Conservation (phyloP, 2,888 invertebrate genomes). For the Rotaria magnacalcarata region DNA sequence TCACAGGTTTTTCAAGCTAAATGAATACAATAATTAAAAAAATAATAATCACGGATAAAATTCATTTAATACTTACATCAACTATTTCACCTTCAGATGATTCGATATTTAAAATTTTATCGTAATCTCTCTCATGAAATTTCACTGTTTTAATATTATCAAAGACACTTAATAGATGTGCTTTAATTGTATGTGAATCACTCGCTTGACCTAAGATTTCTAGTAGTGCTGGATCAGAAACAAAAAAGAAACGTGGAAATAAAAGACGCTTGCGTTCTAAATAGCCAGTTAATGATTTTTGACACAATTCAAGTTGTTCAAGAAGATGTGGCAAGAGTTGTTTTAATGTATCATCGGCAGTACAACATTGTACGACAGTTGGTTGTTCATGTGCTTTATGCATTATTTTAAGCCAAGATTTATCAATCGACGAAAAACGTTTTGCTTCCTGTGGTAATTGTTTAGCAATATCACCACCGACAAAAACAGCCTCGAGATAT, state of each 20-base stretch:
- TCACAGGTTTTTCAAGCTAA: slow-evolving; percentile 27
- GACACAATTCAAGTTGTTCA: slow-evolving; percentile 60
- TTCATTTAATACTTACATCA: slow-evolving; percentile 51
- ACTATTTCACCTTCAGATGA: slow-evolving; percentile 87
- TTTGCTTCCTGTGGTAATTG: slow-evolving; percentile 71
- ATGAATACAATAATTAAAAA: background rate
- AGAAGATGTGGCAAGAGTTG: slow-evolving; percentile 59
- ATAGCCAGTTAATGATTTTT: slow-evolving; percentile 60
- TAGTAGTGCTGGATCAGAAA: slow-evolving; percentile 60
- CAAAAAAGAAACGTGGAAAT: slow-evolving; percentile 60
- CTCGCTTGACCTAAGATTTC: slow-evolving; percentile 60
- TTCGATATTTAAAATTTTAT: slow-evolving; percentile 82
- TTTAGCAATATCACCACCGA: slow-evolving; percentile 94
- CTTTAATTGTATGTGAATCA: slow-evolving; percentile 66
- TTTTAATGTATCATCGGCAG: slow-evolving; percentile 58
- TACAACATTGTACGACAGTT: slow-evolving; percentile 59
- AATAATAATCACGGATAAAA: background rate
- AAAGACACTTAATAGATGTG: slow-evolving; percentile 86
- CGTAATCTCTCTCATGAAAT: slow-evolving; percentile 91
- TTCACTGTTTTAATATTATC: slow-evolving; percentile 84
- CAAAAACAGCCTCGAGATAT: slow-evolving; percentile 91
- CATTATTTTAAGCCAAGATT: slow-evolving; percentile 61
- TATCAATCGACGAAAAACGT: slow-evolving; percentile 60
- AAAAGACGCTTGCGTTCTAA: slow-evolving; percentile 59
- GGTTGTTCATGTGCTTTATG: slow-evolving; percentile 58